Base-by-base conservation (phyloP, 1,140 invertebrate genomes). In the Cryptotermes secundus region DNA sequence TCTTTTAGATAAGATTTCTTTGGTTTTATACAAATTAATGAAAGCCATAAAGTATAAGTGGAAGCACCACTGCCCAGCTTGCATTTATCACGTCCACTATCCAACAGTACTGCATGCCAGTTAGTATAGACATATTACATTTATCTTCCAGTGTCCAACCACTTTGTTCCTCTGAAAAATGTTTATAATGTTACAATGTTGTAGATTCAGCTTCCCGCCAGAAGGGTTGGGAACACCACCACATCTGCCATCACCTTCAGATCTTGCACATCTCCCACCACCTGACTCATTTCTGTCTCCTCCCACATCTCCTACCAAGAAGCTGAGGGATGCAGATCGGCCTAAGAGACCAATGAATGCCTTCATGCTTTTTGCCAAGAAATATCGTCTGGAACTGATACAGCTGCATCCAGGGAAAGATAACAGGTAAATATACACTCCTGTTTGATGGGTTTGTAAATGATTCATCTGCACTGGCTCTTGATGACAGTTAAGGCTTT, bases 291-390 rank as follows among this genome's bases (percentile, higher is more conserved):
- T 87, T 26, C 42, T 85, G 0, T 87, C 87, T 34, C 87, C 87
- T 38, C 87, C 87, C 26, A 84, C 85, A 36, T 87, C 87, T 31
- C 87, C 87, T 31, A 85, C 85, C 34, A 85, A 85, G 45, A 87
- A 87, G 49, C n/a, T 42, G 34, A 38, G 35, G 53, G 86, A 85
- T 34, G 22, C 83, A 35, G 86, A 87, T 34, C 86, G 85, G 84
- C 86, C 87, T 12, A 87, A 87, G 83, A 83, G 92, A 85, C 92
- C 92, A 31, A 93, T 93, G 92, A 93, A 93, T 88, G 92, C 91
- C 26, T 93, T 93, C 87, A 90, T 93, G 89, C 87, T 93, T 65
- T 93, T 92, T 89, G 92, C 92, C 22, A 91, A 93, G 87, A 89
- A 90, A 79, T 89, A 90, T 82, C 86, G 92, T 34, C 86, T 91